Base-by-base conservation (phyloP, 2,797 vertebrate species). In the Scarus forsteni region DNA sequence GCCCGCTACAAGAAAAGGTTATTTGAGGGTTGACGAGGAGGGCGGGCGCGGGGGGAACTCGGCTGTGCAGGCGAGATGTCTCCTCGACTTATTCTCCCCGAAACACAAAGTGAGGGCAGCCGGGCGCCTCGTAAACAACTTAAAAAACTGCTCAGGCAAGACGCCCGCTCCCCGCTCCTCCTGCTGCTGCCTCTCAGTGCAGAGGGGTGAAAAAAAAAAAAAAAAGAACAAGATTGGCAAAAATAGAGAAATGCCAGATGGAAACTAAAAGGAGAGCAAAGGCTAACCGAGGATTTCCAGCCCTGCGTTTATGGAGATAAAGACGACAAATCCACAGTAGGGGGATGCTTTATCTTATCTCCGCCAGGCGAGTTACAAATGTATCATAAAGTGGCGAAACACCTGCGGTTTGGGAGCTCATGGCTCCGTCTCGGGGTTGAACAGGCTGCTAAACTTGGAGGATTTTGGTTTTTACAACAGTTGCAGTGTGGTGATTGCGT, bases 61-160 rank as follows among this genome's bases (percentile, higher is more conserved):
- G 3, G 69, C 75, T 73, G 53, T 58, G 44, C 7, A 66, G 70
- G 14, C 63, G 34, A 63, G 59, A 73, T 35, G 84, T 77, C 74
- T 75, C 55, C 70, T 71, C 15, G 8, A 75, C 80, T 80, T 59
- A 60, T 10, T 35, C 45, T 70, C 57, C 46, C 34, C 14, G 34
- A 36, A 78, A 74, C 75, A 59, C 67, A 58, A 63, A 75, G 66
- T n/a, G 62, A 80, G 65, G 65, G 74, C 76, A 65, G 70, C 60
- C 63, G 56, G 54, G 39, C 51, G 16, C 64, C 60, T 75, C 40
- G 61, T 70, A 85, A 86, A 83, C 74, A 85, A 84, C 61, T 70
- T 70, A 38, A 53, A 78, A 44, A 82, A 64, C 45, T 55, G 60
- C 71, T 72, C 69, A 59, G 63, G 66, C 63, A 81, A 46, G 71